A percentile compares a stretch with the other conserved stretches of the same genome.
Conservation (phyloP, 2,113 vertebrate species). For the Nibea coibor region DNA sequence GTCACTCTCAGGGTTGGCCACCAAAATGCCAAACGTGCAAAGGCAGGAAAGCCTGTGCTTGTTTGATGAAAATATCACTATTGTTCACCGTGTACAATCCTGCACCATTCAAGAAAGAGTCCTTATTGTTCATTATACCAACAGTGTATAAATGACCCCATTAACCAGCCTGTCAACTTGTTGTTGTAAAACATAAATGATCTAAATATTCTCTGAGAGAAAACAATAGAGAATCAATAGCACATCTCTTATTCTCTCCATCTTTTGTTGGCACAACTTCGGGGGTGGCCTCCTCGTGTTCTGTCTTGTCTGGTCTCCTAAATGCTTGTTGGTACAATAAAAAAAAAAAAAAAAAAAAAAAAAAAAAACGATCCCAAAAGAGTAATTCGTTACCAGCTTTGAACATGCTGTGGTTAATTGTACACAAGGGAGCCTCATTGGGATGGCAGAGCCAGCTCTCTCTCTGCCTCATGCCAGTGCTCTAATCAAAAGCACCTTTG, state of each 20-base stretch:
- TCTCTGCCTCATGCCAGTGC: conserved; percentile 37
- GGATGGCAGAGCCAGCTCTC: conserved; percentile 50
- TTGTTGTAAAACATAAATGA: not conserved
- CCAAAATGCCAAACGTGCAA: not conserved
- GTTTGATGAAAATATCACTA: not conserved
- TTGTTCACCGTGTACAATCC: too few relatives aligned
- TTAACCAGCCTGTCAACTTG: not conserved
- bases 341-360: conserved; percentile 8
- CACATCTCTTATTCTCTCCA: conserved; percentile 23
- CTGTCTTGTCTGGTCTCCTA: conserved; percentile 29
- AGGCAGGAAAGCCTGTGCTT: not conserved
- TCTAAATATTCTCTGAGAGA: not conserved
- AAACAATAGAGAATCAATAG: not conserved
- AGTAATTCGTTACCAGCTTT: conserved; percentile 47
- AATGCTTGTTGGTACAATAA: conserved; percentile 35
- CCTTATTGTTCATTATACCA: not conserved
- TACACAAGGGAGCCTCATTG: conserved; percentile 60
- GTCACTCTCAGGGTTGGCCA: not conserved
- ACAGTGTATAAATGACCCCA: not conserved
- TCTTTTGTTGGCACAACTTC: not conserved
- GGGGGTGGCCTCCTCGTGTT: not conserved
- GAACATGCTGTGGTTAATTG: conserved; percentile 57
- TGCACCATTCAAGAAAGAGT: too few relatives aligned
- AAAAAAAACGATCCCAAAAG: conserved; percentile 17
- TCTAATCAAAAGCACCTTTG: conserved; percentile 74